Conservation (phyloP, 2,113 vertebrate genomes). For the Alethe diademata region DNA sequence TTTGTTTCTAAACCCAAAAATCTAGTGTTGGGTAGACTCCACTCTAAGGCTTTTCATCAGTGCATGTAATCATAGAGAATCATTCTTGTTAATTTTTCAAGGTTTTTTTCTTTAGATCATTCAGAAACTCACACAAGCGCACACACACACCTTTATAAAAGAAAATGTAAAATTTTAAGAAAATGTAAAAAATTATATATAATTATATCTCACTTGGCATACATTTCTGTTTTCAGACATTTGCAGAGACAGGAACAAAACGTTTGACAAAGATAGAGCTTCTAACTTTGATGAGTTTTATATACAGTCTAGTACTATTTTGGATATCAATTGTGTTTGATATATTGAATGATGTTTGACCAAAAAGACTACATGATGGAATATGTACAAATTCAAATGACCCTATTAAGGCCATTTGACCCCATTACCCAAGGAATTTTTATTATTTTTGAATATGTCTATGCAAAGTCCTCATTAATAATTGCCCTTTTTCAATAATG, state of each 20-base stretch:
- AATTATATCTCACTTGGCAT: neutral
- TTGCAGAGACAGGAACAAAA: neutral
- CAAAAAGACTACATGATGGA: neutral
- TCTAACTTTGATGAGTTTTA: neutral
- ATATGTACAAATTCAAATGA: neutral
- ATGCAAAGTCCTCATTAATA: neutral
- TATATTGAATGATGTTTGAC: neutral
- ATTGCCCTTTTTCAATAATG: neutral
- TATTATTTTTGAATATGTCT: neutral
- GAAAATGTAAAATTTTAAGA: neutral
- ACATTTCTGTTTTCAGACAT: neutral
- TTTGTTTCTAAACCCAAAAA: neutral
- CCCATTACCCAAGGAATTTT: neutral
- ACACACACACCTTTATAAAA: neutral
- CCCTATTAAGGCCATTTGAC: neutral
- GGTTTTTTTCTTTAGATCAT: neutral
- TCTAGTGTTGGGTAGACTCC: neutral
- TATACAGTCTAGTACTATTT: neutral
- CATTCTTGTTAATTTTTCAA: neutral
- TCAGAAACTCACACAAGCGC: neutral
- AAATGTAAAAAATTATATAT: neutral
- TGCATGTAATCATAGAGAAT: neutral
- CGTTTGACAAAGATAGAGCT: neutral
- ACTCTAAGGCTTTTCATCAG: neutral
- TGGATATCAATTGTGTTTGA: neutral